Percentiles rank a stretch among this genome's conserved stretches.
Evolutionary conservation across 2,113 vertebrate genomes (phyloP).

Genomic region (Ageneiosus marmoratus): DNA sequence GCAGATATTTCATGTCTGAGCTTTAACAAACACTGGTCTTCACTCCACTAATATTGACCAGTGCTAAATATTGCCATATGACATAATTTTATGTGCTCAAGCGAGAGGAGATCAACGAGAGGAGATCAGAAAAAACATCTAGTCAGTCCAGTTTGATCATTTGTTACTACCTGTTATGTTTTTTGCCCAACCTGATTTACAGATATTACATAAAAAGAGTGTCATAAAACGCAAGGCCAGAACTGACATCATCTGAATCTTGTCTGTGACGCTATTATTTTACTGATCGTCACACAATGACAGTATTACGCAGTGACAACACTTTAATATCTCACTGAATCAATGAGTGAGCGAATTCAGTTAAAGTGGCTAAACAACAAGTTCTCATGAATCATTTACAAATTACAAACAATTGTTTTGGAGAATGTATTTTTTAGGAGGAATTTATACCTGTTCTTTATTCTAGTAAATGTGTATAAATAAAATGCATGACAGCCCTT

Average conservation of each 20-base stretch:
- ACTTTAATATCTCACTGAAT: neutral
- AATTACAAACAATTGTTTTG: too few species aligned
- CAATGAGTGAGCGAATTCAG: neutral
- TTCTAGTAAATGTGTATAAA: too few species aligned
- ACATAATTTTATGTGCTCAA: neutral
- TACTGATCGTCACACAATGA: neutral
- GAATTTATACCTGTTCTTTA: too few species aligned
- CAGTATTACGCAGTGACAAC: neutral
- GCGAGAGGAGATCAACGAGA: neutral
- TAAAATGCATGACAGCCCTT: too few species aligned
- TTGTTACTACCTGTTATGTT: neutral
- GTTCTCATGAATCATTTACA: neutral
- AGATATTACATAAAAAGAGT: neutral
- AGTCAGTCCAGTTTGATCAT: neutral
- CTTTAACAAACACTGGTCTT: neutral
- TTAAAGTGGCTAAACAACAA: neutral
- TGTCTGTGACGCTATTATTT: neutral
- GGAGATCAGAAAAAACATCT: neutral
- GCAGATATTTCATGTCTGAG: constrained; percentile 6
- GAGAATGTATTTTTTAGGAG: too few species aligned
- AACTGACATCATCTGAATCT: neutral
- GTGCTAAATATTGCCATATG: constrained; percentile 5
- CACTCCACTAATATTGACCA: neutral
- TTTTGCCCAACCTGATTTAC: neutral
- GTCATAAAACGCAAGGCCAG: neutral